A percentile compares a stretch with the other conserved stretches of the same genome.
Evolutionary conservation across 1,140 invertebrate species (phyloP).

Genomic region (Meloidogyne hapla): DNA sequence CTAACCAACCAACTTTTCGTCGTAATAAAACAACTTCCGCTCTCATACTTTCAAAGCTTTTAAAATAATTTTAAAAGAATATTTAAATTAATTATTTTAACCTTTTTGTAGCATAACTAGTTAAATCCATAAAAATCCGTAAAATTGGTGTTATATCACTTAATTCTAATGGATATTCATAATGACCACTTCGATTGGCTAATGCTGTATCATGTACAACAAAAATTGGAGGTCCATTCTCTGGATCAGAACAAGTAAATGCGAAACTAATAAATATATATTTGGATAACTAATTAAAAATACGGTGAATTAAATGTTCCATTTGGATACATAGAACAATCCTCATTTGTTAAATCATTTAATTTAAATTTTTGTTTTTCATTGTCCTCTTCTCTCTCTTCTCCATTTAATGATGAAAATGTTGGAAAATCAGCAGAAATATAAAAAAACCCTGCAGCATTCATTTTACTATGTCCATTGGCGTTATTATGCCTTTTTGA

Average conservation of each 20-base stretch:
- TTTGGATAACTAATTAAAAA: too few relatives aligned
- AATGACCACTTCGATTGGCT: slow-evolving; percentile 37
- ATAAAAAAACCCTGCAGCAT: slow-evolving; percentile 14
- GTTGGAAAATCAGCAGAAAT: slow-evolving; percentile 10
- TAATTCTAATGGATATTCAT: slow-evolving; percentile 33
- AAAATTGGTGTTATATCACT: slow-evolving; percentile 28
- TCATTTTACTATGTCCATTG: neutral
- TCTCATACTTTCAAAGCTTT: slow-evolving; percentile 39
- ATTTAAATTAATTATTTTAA: neutral
- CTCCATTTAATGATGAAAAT: neutral
- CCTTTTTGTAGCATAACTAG: slow-evolving; percentile 40
- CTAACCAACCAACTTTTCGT: slow-evolving; percentile 43
- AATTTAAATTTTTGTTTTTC: neutral
- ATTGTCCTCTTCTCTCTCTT: neutral
- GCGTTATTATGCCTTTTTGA: neutral
- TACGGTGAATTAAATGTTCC: slow-evolving; percentile 1
- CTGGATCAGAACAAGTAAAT: slow-evolving; percentile 22
- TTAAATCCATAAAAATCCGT: slow-evolving; percentile 37
- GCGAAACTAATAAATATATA: neutral
- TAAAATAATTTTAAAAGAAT: neutral
- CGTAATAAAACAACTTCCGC: slow-evolving; percentile 42
- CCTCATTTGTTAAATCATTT: slow-evolving; percentile 6
- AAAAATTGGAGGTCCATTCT: slow-evolving; percentile 29
- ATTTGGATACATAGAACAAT: slow-evolving; percentile 11
- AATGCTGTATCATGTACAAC: slow-evolving; percentile 39